These are phyloP conservation scores for Macrobrachium nipponense DNA, from an alignment of 1,140 invertebrate genomes.

Conservation along the genomic window DNA sequence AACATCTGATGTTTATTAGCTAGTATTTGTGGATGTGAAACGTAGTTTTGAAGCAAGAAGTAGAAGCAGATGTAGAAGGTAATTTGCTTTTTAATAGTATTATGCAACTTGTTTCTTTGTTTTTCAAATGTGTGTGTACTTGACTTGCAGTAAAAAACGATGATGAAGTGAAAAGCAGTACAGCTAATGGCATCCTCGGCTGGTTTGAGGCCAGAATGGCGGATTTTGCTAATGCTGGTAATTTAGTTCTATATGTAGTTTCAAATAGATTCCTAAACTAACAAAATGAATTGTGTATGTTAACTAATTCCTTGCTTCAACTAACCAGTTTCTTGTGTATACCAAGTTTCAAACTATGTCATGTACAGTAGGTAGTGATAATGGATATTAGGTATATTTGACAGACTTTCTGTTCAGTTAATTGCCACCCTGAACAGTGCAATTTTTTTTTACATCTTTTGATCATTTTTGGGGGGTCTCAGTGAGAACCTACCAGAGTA, in stretches of 20 bases:
- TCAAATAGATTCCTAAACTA: too few species aligned
- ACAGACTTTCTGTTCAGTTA: not conserved
- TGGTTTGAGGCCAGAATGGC: constrained; percentile 63
- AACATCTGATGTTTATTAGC: too few species aligned
- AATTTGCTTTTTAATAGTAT: not conserved
- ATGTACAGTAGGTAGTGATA: constrained; percentile 5
- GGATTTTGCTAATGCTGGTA: constrained; percentile 61
- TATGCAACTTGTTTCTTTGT: not conserved
- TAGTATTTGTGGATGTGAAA: too few species aligned
- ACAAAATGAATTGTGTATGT: too few species aligned
- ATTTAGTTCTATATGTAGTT: not conserved
- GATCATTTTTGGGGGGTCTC: too few species aligned
- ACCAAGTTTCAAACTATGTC: constrained; percentile 5
- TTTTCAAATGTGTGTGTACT: constrained; percentile 1
- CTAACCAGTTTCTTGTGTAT: constrained; percentile 15
- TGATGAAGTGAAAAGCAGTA: constrained; percentile 25
- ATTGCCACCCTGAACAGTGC: not conserved
- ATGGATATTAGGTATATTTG: constrained; percentile 6
- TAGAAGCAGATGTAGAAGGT: too few species aligned
- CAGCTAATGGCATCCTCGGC: constrained; percentile 58
- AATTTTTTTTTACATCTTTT: too few species aligned
- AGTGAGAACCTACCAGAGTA: too few species aligned
- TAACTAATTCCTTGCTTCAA: not conserved
- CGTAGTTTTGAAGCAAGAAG: too few species aligned
- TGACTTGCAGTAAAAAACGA: constrained; percentile 34